These are phyloP conservation scores for Steatornis caripensis DNA, from an alignment of 2,113 vertebrate species.

Conservation along the genomic window DNA sequence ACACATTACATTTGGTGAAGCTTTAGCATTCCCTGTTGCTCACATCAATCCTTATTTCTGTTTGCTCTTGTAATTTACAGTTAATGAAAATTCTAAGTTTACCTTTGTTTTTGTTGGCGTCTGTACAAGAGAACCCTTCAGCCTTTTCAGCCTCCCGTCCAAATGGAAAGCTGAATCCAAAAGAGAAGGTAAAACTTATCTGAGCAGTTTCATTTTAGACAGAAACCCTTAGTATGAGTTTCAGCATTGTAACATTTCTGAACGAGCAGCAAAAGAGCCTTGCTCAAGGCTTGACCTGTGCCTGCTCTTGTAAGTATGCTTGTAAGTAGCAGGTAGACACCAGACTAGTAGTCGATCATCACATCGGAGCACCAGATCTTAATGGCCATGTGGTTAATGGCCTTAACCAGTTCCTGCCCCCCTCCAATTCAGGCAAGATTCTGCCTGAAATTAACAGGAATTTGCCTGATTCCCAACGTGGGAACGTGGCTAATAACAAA, in stretches of 20 bases:
- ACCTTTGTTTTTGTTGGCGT: slow-evolving; percentile 65
- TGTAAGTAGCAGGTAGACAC: background rate
- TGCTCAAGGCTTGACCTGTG: slow-evolving; percentile 23
- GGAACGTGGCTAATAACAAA: background rate
- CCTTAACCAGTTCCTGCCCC: background rate
- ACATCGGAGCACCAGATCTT: background rate
- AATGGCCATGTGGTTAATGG: background rate
- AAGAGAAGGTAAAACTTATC: slow-evolving; percentile 33
- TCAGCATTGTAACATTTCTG: slow-evolving; percentile 37
- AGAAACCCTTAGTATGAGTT: background rate
- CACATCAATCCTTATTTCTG: slow-evolving; percentile 63
- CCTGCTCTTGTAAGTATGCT: background rate
- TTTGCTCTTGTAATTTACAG: slow-evolving; percentile 70
- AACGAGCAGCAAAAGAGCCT: background rate
- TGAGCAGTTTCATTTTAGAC: slow-evolving; percentile 40
- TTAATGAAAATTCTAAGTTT: slow-evolving; percentile 73
- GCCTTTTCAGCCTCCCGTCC: slow-evolving; percentile 38
- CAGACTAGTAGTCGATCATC: background rate
- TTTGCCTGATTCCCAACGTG: background rate
- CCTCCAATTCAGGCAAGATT: background rate
- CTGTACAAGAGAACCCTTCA: slow-evolving; percentile 59
- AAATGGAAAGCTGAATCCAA: slow-evolving; percentile 41
- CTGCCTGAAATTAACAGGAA: slow-evolving; percentile 7
- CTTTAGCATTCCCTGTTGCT: slow-evolving; percentile 66
- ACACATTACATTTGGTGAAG: slow-evolving; percentile 58